Evolutionary conservation across 1,140 invertebrate genomes (phyloP), one percentile per base, ranked within the genome.

Genomic region (Megalopta genalis): DNA sequence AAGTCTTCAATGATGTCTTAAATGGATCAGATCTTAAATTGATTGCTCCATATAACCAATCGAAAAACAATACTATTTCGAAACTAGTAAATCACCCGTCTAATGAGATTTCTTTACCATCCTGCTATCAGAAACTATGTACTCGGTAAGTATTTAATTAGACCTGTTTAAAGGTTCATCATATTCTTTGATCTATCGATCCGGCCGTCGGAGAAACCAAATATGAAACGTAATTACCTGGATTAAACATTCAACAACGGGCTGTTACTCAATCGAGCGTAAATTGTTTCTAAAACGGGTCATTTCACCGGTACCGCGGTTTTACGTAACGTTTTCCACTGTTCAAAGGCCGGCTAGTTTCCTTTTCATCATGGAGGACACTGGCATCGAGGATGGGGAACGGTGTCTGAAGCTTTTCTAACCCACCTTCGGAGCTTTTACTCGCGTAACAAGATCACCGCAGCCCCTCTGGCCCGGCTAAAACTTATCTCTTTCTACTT

Each of bases 371-470:
- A 32, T 37, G 23, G 49, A 27, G 59, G 32, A 65, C 52, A 21
- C 9, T 49, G 16, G 42, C 21, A 39, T 10, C 23, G 32, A 39
- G 21, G 42, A 5, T 21, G 16, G 25, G 39, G 12, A 37, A 54
- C 57, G 16, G 27, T 42, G 27, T 16, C 23, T 46, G 21, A 25
- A 71, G 75, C 68, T 77, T 71, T 71, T 52, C 75, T 71, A 77
- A 63, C 67, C 46, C 32, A 12, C 18, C 42, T 49, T 37, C 21
- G 46, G 60, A 65, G 49, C 76, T 78, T 78, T 78, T 70, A 27
- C 76, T 42, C 59, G 18, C 46, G 63, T 78, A 78, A 78, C 76
- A 72, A 78, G 76, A 78, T 78, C 76, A 78, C 46, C 46, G 12
- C 49, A 49, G 9, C 16, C 60, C 46, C 23, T 49, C 57, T 72